A percentile compares a stretch with the other conserved stretches of the same genome.
These are phyloP conservation scores for Rhopalosiphum padi DNA, from an alignment of 1,140 invertebrate genomes.

Conservation along the genomic window DNA sequence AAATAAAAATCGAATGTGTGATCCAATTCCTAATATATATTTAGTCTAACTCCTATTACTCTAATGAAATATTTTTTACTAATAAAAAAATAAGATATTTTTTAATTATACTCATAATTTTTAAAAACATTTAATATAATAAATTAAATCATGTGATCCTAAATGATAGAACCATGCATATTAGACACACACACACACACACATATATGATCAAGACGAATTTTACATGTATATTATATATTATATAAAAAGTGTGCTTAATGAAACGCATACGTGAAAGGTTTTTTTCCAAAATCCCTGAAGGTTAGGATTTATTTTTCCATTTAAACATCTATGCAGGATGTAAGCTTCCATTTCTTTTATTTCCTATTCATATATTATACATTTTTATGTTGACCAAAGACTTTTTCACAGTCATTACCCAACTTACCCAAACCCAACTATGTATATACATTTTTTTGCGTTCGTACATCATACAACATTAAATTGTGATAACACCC, in stretches of 20 bases:
- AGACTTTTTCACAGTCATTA: neutral
- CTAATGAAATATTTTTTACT: no score
- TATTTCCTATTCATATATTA: neutral
- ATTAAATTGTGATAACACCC: neutral
- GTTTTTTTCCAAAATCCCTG: neutral
- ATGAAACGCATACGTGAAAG: neutral
- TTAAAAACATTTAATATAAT: no score
- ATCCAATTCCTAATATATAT: no score
- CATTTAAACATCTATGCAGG: neutral
- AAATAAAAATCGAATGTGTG: no score
- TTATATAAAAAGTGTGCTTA: neutral
- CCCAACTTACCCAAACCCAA: neutral
- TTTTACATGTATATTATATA: neutral
- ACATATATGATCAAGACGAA: neutral
- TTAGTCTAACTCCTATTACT: no score
- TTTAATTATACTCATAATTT: no score
- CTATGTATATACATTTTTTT: neutral
- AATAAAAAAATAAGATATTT: no score
- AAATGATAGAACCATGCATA: no score
- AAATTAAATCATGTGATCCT: no score
- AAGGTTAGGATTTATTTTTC: neutral
- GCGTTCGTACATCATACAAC: neutral
- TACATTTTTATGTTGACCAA: neutral
- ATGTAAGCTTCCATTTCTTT: neutral
- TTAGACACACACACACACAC: no score